Evolutionary conservation across 1,140 invertebrate species (phyloP).

Genomic region (Drosophila setifemur): DNA sequence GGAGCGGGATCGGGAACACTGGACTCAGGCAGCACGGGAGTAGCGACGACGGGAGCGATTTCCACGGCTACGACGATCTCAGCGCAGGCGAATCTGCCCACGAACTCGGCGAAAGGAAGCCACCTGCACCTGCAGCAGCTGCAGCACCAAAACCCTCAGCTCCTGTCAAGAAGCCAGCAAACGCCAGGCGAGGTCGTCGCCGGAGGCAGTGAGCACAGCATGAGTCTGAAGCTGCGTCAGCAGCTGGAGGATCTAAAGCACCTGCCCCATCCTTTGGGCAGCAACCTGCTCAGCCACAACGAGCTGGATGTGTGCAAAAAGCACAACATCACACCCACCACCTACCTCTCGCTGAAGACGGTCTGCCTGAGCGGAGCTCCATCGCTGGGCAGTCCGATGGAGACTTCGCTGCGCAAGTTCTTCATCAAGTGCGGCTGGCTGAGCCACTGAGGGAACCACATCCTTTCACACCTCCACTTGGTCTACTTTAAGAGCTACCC

Average conservation of each 20-base stretch:
- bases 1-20: conserved; percentile 27
- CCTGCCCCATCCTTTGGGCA: conserved; percentile 66
- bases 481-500: neutral
- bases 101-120: conserved; percentile 60
- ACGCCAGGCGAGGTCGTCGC: conserved; percentile 38
- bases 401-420: conserved; percentile 77
- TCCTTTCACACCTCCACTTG: neutral
- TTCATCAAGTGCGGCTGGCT: conserved; percentile 82
- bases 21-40: conserved; percentile 46
- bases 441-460: conserved; percentile 54
- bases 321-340: conserved; percentile 84
- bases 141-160: conserved; percentile 25
- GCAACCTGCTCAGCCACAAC: conserved; percentile 80
- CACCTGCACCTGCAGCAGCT: conserved; percentile 39
- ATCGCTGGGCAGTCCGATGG: conserved; percentile 66
- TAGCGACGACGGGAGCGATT: conserved; percentile 68
- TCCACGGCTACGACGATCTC: conserved; percentile 75
- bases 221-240: conserved; percentile 68
- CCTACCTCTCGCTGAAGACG: conserved; percentile 85
- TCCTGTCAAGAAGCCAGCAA: conserved; percentile 37
- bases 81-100: conserved; percentile 66
- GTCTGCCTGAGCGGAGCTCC: conserved; percentile 82
- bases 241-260: conserved; percentile 75
- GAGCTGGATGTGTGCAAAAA: conserved; percentile 84
- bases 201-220: conserved; percentile 28